These are phyloP conservation scores for Nephila pilipes DNA, from an alignment of 1,140 invertebrate genomes.

Conservation along the genomic window DNA sequence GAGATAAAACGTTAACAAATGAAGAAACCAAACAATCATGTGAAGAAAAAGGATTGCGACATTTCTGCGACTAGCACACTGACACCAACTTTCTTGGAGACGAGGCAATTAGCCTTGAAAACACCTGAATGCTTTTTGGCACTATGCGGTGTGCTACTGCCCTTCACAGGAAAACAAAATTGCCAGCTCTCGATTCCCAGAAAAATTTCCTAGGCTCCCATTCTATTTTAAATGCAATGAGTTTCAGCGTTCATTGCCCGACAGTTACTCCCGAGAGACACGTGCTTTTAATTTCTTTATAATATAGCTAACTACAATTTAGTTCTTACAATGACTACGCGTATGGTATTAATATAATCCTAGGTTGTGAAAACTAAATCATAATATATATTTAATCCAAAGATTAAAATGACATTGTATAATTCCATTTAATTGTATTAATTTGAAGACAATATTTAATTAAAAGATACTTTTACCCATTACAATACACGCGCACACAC, in stretches of 20 bases:
- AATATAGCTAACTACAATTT: too few species aligned
- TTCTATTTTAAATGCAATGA: neutral
- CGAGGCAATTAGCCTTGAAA: slow-evolving; percentile 42
- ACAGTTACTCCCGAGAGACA: neutral
- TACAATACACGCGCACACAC: too few species aligned
- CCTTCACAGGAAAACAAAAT: slow-evolving; percentile 27
- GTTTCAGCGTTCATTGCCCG: slow-evolving; percentile 51
- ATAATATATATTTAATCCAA: neutral
- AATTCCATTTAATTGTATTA: too few species aligned
- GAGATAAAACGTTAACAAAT: neutral
- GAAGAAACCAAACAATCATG: neutral
- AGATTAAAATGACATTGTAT: too few species aligned
- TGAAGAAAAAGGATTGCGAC: neutral
- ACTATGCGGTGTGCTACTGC: slow-evolving; percentile 46
- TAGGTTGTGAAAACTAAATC: too few species aligned
- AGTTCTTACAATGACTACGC: too few species aligned
- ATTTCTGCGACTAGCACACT: slow-evolving; percentile 18
- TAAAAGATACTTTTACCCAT: too few species aligned
- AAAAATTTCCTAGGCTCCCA: neutral
- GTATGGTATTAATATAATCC: too few species aligned
- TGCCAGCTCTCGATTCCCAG: neutral
- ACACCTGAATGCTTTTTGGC: slow-evolving; percentile 36
- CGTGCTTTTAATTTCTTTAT: neutral
- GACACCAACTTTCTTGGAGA: slow-evolving; percentile 24
- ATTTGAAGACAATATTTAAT: too few species aligned